Evolutionary conservation across 1,140 invertebrate genomes (phyloP).

Genomic region (Ridgeia piscesae): DNA sequence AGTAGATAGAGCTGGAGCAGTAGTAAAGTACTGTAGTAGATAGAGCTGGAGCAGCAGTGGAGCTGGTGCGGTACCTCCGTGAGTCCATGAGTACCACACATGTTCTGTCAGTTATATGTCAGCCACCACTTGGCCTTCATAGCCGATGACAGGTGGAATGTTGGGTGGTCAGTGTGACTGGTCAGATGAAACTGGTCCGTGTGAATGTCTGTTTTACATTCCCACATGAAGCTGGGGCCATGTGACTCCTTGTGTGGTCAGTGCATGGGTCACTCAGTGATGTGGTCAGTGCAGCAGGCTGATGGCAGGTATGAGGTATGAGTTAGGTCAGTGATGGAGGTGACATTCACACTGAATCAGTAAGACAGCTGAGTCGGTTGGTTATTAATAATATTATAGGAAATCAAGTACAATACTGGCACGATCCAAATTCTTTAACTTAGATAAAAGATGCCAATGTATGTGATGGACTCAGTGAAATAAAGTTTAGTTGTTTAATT

Average conservation of each 20-base stretch:
- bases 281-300: not conserved
- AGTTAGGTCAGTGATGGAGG: too few relatives aligned
- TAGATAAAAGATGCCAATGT: not conserved
- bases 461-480: not conserved
- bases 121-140: not conserved
- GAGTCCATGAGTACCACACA: not conserved
- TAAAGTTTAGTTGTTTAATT: not conserved
- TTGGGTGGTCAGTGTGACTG: not conserved
- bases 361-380: too few relatives aligned
- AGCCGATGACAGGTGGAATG: not conserved
- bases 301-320: too few relatives aligned
- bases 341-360: too few relatives aligned
- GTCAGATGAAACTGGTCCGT: not conserved
- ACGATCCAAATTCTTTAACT: too few relatives aligned
- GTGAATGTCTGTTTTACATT: not conserved
- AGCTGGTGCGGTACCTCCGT: too few relatives aligned
- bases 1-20: too few relatives aligned
- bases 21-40: not conserved
- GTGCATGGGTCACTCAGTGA: not conserved
- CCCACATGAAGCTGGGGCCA: not conserved
- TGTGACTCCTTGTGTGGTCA: not conserved
- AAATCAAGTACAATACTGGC: not conserved
- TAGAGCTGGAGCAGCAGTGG: not conserved
- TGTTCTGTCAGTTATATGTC: not conserved
- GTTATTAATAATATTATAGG: not conserved